Evolutionary conservation across 2,797 vertebrate species (phyloP).

Genomic region (Eurystomus glaucurus): DNA sequence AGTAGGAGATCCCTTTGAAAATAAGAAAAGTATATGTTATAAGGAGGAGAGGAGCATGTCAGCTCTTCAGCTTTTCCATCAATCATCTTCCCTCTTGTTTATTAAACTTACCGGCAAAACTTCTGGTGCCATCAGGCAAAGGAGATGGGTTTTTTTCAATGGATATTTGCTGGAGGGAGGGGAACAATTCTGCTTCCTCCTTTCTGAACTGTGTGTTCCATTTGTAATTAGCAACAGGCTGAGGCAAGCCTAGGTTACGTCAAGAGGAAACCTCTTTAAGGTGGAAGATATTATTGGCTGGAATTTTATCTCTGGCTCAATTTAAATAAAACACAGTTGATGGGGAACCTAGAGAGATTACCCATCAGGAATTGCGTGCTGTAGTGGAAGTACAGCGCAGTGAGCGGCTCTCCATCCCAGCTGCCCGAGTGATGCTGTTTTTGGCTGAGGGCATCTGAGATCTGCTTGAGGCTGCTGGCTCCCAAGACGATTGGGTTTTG

Average conservation of each 20-base stretch:
- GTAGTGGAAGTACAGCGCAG: background rate
- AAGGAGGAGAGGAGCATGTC: background rate
- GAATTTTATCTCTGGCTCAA: background rate
- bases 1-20: background rate
- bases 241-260: constrained; percentile 72
- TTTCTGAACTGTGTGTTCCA: constrained; percentile 77
- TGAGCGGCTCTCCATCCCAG: background rate
- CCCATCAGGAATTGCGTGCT: background rate
- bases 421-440: fast-evolving
- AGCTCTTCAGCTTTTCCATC: constrained; percentile 23
- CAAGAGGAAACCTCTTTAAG: constrained; percentile 44
- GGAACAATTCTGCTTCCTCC: constrained; percentile 53
- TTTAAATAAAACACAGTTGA: constrained; percentile 1
- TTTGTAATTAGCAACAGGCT: constrained; percentile 81
- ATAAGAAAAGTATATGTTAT: background rate
- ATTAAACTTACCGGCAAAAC: background rate
- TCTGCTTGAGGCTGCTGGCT: background rate
- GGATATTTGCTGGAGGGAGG: constrained; percentile 53
- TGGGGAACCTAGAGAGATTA: background rate
- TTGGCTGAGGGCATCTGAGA: background rate
- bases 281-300: constrained; percentile 39
- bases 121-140: constrained; percentile 14
- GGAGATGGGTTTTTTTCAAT: background rate
- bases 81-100: background rate
- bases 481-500: background rate